phyloP scores from a whole-genome alignment of 2,797 vertebrate genomes.

The Microcaecilia unicolor region DNA sequence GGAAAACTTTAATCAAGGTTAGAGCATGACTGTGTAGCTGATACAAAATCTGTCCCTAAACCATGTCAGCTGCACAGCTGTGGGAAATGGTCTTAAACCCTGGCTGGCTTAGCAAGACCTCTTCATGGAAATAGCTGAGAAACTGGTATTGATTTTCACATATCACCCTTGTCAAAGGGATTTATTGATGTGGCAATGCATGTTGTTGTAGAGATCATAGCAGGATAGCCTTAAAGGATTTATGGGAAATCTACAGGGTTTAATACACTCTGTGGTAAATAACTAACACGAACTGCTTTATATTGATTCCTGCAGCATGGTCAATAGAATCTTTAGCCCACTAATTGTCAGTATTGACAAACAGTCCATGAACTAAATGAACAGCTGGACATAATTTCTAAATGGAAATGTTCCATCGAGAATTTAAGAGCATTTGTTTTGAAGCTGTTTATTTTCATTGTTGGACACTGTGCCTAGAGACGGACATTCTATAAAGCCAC shows the following conservation, averaged over 20 bases:
- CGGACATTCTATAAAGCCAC: constrained; percentile 2
- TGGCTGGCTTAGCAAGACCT: constrained; percentile 51
- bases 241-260: constrained; percentile 75
- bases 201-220: constrained; percentile 52
- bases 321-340: constrained; percentile 64
- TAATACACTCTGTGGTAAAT: constrained; percentile 76
- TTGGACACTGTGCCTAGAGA: constrained; percentile 7
- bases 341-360: constrained; percentile 67
- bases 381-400: constrained; percentile 38
- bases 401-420: constrained; percentile 29
- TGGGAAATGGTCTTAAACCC: constrained; percentile 54
- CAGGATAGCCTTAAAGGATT: constrained; percentile 64
- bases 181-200: constrained; percentile 87
- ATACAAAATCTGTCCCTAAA: constrained; percentile 44
- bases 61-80: constrained; percentile 43
- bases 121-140: constrained; percentile 71
- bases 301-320: constrained; percentile 55
- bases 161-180: constrained; percentile 79
- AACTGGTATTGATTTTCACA: constrained; percentile 86
- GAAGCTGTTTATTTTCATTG: constrained; percentile 12
- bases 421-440: constrained; percentile 4
- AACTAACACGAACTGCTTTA: constrained; percentile 56
- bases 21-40: background rate
- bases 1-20: constrained; percentile 34
- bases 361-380: constrained; percentile 64